A percentile compares a stretch with the other conserved stretches of the same genome.
Conservation (phyloP, 1,140 invertebrate genomes). For the Heliconius congener region DNA sequence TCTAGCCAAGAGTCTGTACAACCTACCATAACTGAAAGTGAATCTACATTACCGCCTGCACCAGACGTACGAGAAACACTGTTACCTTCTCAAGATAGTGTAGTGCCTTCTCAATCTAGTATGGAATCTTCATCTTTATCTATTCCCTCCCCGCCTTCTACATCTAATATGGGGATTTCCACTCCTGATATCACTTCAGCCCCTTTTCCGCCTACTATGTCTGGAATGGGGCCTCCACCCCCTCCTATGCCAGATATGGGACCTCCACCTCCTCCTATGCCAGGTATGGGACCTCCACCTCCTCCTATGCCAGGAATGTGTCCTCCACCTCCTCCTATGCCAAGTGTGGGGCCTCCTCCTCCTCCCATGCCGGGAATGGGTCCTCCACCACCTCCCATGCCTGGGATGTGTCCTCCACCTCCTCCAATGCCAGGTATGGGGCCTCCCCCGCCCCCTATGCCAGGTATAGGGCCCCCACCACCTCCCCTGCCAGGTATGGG, state of each 20-base stretch:
- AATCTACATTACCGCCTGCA: neutral
- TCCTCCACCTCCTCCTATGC: slow-evolving; percentile 27
- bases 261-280: slow-evolving; percentile 49
- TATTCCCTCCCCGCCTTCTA: slow-evolving; percentile 67
- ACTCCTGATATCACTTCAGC: no score
- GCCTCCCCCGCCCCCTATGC: slow-evolving; percentile 67
- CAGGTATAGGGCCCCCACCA: slow-evolving; percentile 40
- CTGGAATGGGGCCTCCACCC: no score
- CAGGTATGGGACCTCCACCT: slow-evolving; percentile 72
- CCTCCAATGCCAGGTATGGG: slow-evolving; percentile 32
- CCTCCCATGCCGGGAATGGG: slow-evolving; percentile 58
- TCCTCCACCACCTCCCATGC: slow-evolving; percentile 80
- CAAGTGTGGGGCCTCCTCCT: slow-evolving; percentile 14
- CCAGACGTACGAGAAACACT: neutral
- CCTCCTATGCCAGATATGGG: no score
- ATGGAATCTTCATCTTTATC: neutral
- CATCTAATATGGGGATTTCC: slow-evolving; percentile 68
- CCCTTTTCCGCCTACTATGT: no score
- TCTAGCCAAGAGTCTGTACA: neutral
- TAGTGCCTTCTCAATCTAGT: neutral
- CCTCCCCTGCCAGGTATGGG: slow-evolving; percentile 69
- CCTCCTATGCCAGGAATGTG: slow-evolving; percentile 67
- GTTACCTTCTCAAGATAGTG: neutral
- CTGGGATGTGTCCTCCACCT: slow-evolving; percentile 29
- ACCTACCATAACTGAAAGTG: neutral